A percentile compares a stretch with the other conserved stretches of the same genome.
These are phyloP conservation scores for Mobula birostris DNA, from an alignment of 2,113 vertebrate species.

Conservation along the genomic window DNA sequence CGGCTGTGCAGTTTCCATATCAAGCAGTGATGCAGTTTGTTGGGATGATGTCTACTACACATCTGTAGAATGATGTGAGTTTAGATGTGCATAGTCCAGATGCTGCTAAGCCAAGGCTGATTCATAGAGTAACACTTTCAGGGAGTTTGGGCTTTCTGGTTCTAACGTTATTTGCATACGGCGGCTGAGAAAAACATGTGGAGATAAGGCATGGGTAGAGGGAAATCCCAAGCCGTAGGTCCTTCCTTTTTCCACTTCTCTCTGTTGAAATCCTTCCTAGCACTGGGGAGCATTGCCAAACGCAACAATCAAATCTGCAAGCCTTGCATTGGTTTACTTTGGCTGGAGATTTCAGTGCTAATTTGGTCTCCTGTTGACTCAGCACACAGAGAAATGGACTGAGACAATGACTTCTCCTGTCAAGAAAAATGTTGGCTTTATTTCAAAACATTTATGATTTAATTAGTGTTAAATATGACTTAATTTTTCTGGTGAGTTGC, in stretches of 20 bases:
- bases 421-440: background rate
- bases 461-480: background rate
- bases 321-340: background rate
- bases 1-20: no score
- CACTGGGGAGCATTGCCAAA: background rate
- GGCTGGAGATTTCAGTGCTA: background rate
- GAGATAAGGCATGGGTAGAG: background rate
- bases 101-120: background rate
- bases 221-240: background rate
- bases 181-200: background rate
- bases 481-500: background rate
- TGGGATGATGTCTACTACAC: no score
- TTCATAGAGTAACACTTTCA: background rate
- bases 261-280: background rate
- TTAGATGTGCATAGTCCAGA: no score
- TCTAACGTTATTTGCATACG: background rate
- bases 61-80: no score
- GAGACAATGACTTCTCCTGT: background rate
- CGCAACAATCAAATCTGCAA: background rate
- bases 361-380: background rate
- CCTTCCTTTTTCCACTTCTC: background rate
- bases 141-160: background rate
- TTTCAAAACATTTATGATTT: background rate
- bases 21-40: no score
- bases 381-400: background rate